These are phyloP conservation scores for Zaprionus nigranus DNA, from an alignment of 1,140 invertebrate species.

Conservation along the genomic window DNA sequence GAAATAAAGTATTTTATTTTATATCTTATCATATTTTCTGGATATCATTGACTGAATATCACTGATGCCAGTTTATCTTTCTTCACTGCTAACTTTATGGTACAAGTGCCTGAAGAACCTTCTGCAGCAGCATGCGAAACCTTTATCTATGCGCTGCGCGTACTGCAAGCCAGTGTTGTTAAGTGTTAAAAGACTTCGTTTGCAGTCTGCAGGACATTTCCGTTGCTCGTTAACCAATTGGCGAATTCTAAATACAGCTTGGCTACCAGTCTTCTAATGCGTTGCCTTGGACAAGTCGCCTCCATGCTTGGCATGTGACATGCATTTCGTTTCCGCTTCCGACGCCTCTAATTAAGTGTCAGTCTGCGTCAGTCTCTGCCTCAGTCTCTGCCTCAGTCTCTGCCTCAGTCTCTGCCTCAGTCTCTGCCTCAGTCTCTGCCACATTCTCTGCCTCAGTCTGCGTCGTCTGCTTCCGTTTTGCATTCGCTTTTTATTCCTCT, in stretches of 20 bases:
- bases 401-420: conserved; percentile 13
- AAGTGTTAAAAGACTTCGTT: not conserved
- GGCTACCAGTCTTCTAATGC: not conserved
- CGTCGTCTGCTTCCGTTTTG: conserved; percentile 21
- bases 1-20: too few species aligned
- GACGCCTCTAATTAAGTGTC: conserved; percentile 77
- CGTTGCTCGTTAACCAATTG: conserved; percentile 1
- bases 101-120: too few species aligned
- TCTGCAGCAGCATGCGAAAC: too few species aligned
- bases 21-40: too few species aligned
- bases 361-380: conserved; percentile 21
- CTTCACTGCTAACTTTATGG: too few species aligned
- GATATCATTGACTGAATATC: too few species aligned
- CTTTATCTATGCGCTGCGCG: not conserved
- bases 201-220: not conserved
- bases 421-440: conserved; percentile 14
- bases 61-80: too few species aligned
- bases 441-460: conserved; percentile 15
- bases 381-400: conserved; percentile 19
- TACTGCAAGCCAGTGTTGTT: not conserved
- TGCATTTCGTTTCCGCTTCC: conserved; percentile 75
- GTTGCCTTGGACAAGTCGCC: not conserved
- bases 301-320: conserved; percentile 26
- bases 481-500: conserved; percentile 32
- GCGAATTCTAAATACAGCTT: too few species aligned